These are phyloP conservation scores for Drosophila sproati DNA, from an alignment of 1,140 invertebrate genomes.

Conservation along the genomic window DNA sequence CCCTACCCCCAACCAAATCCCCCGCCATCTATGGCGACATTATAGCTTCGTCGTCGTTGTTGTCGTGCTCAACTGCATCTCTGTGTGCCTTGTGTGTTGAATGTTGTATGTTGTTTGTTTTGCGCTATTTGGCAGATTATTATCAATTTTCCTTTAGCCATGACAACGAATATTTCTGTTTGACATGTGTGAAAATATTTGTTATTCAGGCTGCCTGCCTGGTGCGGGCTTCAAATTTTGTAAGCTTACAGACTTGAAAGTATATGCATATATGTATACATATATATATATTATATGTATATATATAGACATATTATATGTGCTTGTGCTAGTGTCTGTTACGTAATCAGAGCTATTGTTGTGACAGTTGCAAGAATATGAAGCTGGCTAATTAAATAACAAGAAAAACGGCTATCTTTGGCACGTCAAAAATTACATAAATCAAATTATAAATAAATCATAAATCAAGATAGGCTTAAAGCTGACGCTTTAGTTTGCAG, in stretches of 20 bases:
- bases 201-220: constrained; percentile 20
- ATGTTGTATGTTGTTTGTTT: constrained; percentile 13
- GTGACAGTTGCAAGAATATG: neutral
- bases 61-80: constrained; percentile 43
- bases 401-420: neutral
- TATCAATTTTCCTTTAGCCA: constrained; percentile 69
- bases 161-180: constrained; percentile 72
- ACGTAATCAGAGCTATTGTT: neutral
- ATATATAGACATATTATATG: constrained; percentile 5
- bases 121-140: constrained; percentile 44
- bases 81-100: neutral
- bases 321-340: neutral
- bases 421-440: no score
- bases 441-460: no score
- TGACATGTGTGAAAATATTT: constrained; percentile 73
- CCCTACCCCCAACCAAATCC: neutral
- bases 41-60: constrained; percentile 29
- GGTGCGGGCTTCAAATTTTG: constrained; percentile 32
- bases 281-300: neutral
- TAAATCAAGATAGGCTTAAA: no score
- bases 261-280: constrained; percentile 1
- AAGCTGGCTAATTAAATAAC: neutral
- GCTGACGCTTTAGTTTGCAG: no score
- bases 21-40: constrained; percentile 45
- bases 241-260: neutral